Percentiles rank a stretch among this genome's conserved stretches.
Evolutionary conservation across 2,113 vertebrate species (phyloP).

Genomic region (Dendrocopos noguchii): DNA sequence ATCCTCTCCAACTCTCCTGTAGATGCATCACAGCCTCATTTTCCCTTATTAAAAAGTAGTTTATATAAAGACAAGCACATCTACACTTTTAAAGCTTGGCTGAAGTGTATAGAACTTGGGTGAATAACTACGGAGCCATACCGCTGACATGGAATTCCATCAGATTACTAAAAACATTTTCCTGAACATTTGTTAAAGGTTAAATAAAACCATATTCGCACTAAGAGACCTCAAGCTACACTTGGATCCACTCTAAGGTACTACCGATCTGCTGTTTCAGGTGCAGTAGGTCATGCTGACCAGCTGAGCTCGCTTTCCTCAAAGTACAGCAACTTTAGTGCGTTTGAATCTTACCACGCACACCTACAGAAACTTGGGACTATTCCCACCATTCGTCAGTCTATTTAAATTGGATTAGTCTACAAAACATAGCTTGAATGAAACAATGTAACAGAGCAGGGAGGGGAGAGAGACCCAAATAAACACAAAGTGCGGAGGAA

Average conservation of each 20-base stretch:
- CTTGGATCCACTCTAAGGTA: fast-evolving
- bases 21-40: not conserved
- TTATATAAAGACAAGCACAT: not conserved
- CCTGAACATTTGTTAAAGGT: not conserved
- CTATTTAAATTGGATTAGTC: not conserved
- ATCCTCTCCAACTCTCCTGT: not conserved
- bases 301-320: not conserved
- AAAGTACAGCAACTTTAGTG: fast-evolving
- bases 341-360: not conserved
- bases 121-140: fast-evolving
- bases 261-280: not conserved
- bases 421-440: not conserved
- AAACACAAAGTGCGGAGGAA: too few species aligned
- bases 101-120: fast-evolving
- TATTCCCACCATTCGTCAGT: too few species aligned
- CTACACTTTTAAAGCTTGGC: not conserved
- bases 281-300: fast-evolving
- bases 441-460: fast-evolving
- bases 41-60: not conserved
- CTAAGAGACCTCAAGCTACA: fast-evolving
- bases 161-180: not conserved
- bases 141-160: not conserved
- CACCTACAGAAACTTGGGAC: not conserved
- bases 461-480: too few species aligned
- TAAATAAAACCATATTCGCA: not conserved